Evolutionary conservation across 2,113 vertebrate genomes (phyloP), one percentile per base, ranked within the genome.

Genomic region (Passer montanus): DNA sequence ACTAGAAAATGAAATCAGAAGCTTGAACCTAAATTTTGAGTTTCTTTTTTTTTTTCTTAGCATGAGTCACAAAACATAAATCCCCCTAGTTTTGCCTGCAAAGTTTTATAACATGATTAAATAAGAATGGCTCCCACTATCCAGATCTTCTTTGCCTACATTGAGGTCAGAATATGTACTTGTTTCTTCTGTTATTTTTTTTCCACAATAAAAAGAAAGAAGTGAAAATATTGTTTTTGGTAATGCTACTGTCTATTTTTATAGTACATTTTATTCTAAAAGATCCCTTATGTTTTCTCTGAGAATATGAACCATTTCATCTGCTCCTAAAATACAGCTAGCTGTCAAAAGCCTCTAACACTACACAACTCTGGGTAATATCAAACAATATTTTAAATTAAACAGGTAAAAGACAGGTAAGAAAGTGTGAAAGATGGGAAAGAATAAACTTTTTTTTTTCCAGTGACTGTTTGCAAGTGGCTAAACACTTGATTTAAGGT

Each of bases 1-100:
- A 53, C 44, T 56, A 50, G 47, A 60, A 88, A 90, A 90, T 44
- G 5, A 92, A 93, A 94, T 78, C 73, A 84, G 88, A 92, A 84
- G 18, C 35, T 72, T 87, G 66, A 81, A 86, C 60, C 5, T n/a
- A 92, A 75, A 84, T 70, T 52, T 84, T 81, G 27, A 68, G 5
- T 78, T 88, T 6, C 43, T 41, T 33, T 85, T 59, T 1, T 20
- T 73, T 92, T 66, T 66, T 70, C 15, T 59, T 70, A 85, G 31
- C 9, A 56, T 60, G 20, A 84, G 37, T 63, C 47, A 81, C 60
- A 72, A 91, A 90, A 80, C 52, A 63, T 8, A 81, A 86, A 88
- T 90, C 79, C 60, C 50, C 3, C 11, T 13, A 11, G 43, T 81
- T 94, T 94, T 86, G 15, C 26, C 27, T 75, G 26, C 7, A 72